Conservation (phyloP, 2,888 invertebrate genomes). For the Thereva unica region DNA sequence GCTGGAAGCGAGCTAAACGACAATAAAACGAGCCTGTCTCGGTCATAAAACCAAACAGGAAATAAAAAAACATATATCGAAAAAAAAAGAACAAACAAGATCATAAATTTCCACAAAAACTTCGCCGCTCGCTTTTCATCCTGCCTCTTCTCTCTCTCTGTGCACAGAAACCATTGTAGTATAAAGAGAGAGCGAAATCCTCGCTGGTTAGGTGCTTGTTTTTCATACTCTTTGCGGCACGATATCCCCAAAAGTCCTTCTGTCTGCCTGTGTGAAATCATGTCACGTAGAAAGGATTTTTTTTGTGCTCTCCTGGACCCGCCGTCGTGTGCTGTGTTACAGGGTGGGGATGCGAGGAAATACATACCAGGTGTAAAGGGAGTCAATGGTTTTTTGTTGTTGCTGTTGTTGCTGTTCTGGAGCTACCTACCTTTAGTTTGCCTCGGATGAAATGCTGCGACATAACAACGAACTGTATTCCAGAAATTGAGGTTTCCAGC, state of each 20-base stretch:
- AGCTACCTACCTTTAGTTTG: constrained; percentile 60
- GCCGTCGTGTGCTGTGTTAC: no score
- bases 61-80: constrained; percentile 10
- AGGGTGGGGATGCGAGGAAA: no score
- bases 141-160: constrained; percentile 1
- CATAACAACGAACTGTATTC: constrained; percentile 61
- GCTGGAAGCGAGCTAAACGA: not conserved
- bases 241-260: no score
- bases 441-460: constrained; percentile 61
- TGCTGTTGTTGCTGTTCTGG: not conserved
- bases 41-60: constrained; percentile 21
- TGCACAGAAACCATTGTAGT: not conserved
- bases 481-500: constrained; percentile 60
- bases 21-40: constrained; percentile 26
- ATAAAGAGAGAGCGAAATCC: not conserved
- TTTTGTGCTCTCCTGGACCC: no score
- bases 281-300: no score
- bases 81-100: constrained; percentile 23
- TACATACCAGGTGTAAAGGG: no score
- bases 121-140: not conserved
- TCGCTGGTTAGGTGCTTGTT: no score
- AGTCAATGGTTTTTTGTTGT: no score
- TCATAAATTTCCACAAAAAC: constrained; percentile 12
- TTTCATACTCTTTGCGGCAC: no score
- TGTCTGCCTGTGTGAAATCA: no score